Conservation (phyloP, 2,888 invertebrate genomes). For the Troglohyphantes excavatus region DNA sequence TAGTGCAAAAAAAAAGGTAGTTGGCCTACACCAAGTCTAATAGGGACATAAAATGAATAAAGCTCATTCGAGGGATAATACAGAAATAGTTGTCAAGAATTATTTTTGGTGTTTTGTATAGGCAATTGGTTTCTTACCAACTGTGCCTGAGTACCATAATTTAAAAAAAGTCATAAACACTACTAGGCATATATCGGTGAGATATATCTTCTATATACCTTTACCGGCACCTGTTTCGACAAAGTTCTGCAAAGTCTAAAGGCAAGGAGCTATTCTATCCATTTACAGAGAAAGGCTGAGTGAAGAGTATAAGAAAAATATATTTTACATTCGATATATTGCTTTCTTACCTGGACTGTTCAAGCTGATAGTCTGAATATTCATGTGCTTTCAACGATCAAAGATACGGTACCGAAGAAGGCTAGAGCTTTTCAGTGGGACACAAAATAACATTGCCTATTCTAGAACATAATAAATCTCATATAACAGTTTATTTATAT, state of each 20-base stretch:
- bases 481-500: background rate
- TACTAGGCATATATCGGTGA: background rate
- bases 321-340: too few relatives aligned
- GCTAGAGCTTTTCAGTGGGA: constrained; percentile 2
- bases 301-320: too few relatives aligned
- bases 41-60: background rate
- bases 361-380: background rate
- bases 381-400: background rate
- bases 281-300: too few relatives aligned
- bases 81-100: background rate
- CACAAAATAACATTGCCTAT: constrained; percentile 4
- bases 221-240: background rate
- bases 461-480: background rate
- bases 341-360: too few relatives aligned
- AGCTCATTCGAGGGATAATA: background rate
- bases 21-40: background rate
- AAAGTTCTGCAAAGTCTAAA: background rate
- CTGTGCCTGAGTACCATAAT: background rate
- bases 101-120: background rate
- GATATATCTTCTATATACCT: too few relatives aligned
- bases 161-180: background rate
- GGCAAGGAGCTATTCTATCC: too few relatives aligned
- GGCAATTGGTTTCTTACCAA: background rate
- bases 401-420: background rate
- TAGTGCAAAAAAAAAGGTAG: background rate